phyloP scores from a whole-genome alignment of 2,888 invertebrate species.

The Fabriciana adippe region DNA sequence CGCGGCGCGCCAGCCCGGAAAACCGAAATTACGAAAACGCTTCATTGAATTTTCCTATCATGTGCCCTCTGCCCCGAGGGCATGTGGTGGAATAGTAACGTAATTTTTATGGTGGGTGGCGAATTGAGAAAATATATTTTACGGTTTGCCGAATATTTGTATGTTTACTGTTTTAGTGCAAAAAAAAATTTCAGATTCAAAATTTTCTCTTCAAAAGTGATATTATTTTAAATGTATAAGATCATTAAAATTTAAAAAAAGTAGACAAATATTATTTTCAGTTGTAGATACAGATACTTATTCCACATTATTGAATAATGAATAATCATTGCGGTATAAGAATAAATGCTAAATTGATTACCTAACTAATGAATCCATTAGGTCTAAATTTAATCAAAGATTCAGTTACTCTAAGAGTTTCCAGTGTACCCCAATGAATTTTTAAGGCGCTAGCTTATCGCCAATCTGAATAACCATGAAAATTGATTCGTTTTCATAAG shows the following conservation, averaged over 20 bases:
- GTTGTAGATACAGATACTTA: not conserved
- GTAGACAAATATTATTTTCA: not conserved
- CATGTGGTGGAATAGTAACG: slow-evolving; percentile 8
- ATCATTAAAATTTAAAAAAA: not conserved
- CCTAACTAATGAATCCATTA: slow-evolving; percentile 21
- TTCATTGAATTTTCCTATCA: slow-evolving; percentile 76
- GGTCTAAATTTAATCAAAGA: slow-evolving; percentile 17
- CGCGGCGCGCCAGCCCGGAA: slow-evolving; percentile 69
- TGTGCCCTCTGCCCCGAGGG: slow-evolving; percentile 51
- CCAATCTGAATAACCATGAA: slow-evolving; percentile 37
- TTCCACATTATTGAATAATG: not conserved
- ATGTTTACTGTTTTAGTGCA: not conserved
- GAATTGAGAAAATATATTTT: slow-evolving; percentile 8
- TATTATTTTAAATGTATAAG: too few species aligned
- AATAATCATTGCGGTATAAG: slow-evolving; percentile 2
- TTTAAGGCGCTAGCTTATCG: slow-evolving; percentile 35
- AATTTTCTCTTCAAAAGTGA: not conserved
- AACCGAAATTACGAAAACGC: slow-evolving; percentile 76
- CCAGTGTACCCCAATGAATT: slow-evolving; percentile 9
- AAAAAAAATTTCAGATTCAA: not conserved
- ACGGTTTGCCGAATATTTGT: not conserved
- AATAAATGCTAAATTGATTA: slow-evolving; percentile 8
- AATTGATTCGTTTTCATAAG: slow-evolving; percentile 41
- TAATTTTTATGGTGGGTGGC: slow-evolving; percentile 6
- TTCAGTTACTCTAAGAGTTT: slow-evolving; percentile 15